Percentiles rank a stretch among this genome's conserved stretches.
Evolutionary conservation across 2,888 invertebrate genomes (phyloP).

Genomic region (Blomia tropicalis): DNA sequence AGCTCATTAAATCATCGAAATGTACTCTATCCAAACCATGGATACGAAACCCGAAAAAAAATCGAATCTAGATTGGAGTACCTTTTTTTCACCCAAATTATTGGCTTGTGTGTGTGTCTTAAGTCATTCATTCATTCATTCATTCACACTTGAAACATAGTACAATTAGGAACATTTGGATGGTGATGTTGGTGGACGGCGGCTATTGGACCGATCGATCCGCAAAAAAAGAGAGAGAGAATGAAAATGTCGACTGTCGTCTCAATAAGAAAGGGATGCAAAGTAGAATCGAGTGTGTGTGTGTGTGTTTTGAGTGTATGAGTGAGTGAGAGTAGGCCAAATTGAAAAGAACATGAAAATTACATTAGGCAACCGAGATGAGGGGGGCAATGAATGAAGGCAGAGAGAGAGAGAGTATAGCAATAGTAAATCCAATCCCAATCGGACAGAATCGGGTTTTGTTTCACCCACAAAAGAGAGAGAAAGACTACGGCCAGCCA

Average conservation of each 20-base stretch:
- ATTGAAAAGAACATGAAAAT: slow-evolving; percentile 20
- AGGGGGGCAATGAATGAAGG: no score
- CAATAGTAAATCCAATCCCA: no score
- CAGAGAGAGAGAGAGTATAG: no score
- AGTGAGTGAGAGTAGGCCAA: slow-evolving; percentile 3
- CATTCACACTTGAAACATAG: background rate
- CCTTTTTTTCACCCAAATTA: background rate
- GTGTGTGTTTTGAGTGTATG: background rate
- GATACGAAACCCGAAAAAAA: no score
- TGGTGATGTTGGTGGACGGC: no score
- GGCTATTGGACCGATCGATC: no score
- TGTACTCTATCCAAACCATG: no score
- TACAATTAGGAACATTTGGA: slow-evolving; percentile 7
- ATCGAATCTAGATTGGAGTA: no score
- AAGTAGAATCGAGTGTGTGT: background rate
- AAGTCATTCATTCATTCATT: slow-evolving; percentile 8
- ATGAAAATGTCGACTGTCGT: no score
- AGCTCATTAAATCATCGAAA: background rate
- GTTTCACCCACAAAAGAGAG: no score
- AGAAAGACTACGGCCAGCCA: no score
- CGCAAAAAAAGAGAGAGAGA: background rate
- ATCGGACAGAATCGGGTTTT: no score
- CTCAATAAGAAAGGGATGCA: slow-evolving; percentile 9
- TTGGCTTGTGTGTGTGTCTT: background rate
- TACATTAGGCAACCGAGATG: slow-evolving; percentile 15